Conservation (phyloP, 2,797 vertebrate species). For the Ambastaia sidthimunki region DNA sequence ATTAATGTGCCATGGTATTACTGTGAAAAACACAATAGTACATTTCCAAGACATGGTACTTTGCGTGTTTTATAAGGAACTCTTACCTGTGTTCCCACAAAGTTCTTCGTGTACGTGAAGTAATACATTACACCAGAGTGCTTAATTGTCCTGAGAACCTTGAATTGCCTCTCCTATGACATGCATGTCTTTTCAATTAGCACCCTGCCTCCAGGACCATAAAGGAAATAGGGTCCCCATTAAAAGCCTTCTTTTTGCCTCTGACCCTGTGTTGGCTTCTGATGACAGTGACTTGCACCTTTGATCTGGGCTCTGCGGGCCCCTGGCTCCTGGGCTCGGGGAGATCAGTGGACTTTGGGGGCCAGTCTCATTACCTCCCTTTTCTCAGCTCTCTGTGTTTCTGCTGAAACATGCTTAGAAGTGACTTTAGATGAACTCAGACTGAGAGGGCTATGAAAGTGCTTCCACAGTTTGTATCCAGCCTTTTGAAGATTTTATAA, state of each 20-base stretch:
- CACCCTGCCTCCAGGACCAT: conserved; percentile 52
- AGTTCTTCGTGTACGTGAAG: not conserved
- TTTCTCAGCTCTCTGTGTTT: conserved; percentile 1
- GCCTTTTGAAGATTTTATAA: conserved; percentile 49
- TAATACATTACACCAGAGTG: conserved; percentile 35
- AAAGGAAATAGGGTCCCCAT: conserved; percentile 62
- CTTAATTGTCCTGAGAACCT: conserved; percentile 61
- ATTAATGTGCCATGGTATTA: not conserved
- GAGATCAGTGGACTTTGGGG: conserved; percentile 43
- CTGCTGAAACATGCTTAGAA: conserved; percentile 47
- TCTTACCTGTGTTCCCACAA: not conserved
- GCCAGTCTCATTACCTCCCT: conserved; percentile 35
- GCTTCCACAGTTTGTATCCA: conserved; percentile 69
- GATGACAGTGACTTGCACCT: conserved; percentile 63
- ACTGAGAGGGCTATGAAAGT: conserved; percentile 71
- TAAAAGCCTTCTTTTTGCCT: conserved; percentile 57
- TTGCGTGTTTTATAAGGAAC: conserved; percentile 10
- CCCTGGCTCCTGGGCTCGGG: conserved; percentile 42
- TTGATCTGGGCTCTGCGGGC: conserved; percentile 64
- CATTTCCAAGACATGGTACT: not conserved
- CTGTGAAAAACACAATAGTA: no score
- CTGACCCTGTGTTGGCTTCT: conserved; percentile 61
- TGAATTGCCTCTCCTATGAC: conserved; percentile 45
- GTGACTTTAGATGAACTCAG: conserved; percentile 67
- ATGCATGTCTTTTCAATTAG: conserved; percentile 63